Evolutionary conservation across 2,113 vertebrate species (phyloP).

Genomic region (Pluvialis apricaria): DNA sequence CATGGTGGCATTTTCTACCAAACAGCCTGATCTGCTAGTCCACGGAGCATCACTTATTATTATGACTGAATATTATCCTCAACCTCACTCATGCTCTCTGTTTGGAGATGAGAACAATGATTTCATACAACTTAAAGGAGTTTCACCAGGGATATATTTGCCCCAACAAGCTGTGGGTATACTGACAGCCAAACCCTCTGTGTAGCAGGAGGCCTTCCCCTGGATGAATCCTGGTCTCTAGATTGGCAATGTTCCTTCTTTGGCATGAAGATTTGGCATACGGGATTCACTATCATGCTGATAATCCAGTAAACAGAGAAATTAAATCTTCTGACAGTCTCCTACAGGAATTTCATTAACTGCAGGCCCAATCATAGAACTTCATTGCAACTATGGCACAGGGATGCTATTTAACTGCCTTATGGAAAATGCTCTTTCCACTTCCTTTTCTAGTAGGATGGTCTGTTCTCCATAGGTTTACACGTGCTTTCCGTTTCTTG

Average conservation of each 20-base stretch:
- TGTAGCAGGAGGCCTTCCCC: neutral
- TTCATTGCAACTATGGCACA: neutral
- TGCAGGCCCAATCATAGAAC: neutral
- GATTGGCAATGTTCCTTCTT: constrained; percentile 14
- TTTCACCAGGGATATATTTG: neutral
- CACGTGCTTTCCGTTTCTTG: neutral
- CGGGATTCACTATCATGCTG: neutral
- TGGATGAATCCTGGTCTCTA: neutral
- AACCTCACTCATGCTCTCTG: neutral
- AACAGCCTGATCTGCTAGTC: neutral
- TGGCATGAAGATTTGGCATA: constrained; percentile 7
- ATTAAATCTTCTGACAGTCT: constrained; percentile 49
- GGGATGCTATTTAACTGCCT: neutral
- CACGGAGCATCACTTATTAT: neutral
- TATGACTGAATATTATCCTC: neutral
- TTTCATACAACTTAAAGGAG: neutral
- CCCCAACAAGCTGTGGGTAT: neutral
- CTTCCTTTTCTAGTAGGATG: neutral
- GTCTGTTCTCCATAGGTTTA: neutral
- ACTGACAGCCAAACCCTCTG: neutral
- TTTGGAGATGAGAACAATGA: neutral
- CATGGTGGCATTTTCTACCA: neutral
- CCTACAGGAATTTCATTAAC: constrained; percentile 40
- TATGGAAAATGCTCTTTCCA: neutral
- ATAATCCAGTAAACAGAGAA: constrained; percentile 40